phyloP scores from a whole-genome alignment of 2,113 vertebrate genomes.

The Sclerurus mexicanus region DNA sequence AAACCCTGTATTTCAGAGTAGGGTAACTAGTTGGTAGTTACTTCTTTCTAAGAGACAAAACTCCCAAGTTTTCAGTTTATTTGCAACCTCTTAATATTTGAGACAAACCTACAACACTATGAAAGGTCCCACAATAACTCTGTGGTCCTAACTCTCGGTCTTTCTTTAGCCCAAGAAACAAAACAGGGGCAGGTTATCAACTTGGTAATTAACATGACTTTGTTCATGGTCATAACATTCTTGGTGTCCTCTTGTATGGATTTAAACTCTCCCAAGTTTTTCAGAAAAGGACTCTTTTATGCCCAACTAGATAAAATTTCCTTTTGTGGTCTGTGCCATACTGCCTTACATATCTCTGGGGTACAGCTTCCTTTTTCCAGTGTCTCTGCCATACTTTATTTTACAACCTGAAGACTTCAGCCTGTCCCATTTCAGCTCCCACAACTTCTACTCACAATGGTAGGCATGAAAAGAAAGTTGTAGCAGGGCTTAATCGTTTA shows the following conservation, averaged over 20 bases:
- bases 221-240: neutral
- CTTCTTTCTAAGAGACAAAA: neutral
- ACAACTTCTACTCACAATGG: neutral
- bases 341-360: neutral
- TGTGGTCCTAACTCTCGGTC: neutral
- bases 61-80: neutral
- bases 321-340: neutral
- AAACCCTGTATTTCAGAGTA: neutral
- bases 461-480: neutral
- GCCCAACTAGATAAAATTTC: neutral
- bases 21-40: neutral
- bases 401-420: neutral
- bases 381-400: neutral
- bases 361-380: neutral
- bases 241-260: neutral
- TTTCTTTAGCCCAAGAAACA: neutral
- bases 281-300: neutral
- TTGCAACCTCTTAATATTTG: neutral
- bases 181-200: neutral
- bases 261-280: neutral
- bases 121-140: neutral
- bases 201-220: neutral
- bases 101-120: neutral
- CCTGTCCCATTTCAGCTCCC: neutral
- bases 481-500: neutral